Evolutionary conservation across 2,797 vertebrate species (phyloP).

Genomic region (Acanthiza pusilla): DNA sequence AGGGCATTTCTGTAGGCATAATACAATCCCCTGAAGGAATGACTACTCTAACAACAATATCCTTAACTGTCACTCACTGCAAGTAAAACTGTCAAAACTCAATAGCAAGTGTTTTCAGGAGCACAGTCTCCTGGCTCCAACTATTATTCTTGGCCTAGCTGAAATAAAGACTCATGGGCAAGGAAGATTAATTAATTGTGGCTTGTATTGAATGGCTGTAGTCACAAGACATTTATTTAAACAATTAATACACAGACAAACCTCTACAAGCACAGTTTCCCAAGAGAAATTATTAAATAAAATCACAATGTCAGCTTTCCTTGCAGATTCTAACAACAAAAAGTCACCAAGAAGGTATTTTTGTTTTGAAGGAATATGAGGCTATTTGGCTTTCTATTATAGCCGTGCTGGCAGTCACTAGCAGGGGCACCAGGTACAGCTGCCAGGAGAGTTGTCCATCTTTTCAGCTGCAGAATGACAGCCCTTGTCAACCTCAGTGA

Average conservation of each 20-base stretch:
- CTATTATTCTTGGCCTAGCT: not conserved
- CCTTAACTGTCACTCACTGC: not conserved
- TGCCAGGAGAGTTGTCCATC: not conserved
- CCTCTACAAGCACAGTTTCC: not conserved
- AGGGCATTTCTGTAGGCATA: slow-evolving; percentile 39
- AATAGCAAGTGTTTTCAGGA: not conserved
- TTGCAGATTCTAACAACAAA: not conserved
- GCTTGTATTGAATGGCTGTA: not conserved
- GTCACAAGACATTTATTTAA: not conserved
- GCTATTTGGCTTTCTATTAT: not conserved
- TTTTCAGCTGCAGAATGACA: not conserved
- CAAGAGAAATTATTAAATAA: not conserved
- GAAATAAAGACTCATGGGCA: slow-evolving; percentile 21
- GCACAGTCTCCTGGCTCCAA: not conserved
- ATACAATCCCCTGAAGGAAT: slow-evolving; percentile 45
- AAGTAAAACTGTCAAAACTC: slow-evolving; percentile 51
- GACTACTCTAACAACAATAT: slow-evolving; percentile 49
- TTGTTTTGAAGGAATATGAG: not conserved
- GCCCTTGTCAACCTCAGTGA: not conserved
- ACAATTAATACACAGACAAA: not conserved
- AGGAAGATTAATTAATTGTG: not conserved
- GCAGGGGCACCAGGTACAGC: not conserved
- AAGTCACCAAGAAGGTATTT: not conserved
- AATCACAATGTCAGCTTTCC: not conserved
- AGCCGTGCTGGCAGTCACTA: rapidly evolving